These are phyloP conservation scores for Stegastes partitus DNA, from an alignment of 2,113 vertebrate genomes.

Conservation along the genomic window DNA sequence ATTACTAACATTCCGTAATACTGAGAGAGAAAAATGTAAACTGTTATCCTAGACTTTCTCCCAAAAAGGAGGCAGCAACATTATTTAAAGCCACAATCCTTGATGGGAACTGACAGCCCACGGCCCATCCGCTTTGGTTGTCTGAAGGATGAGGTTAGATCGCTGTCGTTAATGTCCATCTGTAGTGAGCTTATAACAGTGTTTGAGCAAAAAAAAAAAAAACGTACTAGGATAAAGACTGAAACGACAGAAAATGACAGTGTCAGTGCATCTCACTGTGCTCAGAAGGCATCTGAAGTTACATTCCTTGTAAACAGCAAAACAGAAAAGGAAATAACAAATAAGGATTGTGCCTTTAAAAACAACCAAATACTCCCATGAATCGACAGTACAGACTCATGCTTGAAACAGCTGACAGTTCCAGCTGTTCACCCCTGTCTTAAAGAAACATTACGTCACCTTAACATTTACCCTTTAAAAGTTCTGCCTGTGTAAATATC, in stretches of 20 bases:
- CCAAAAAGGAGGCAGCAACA: conserved; percentile 30
- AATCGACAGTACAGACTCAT: background rate
- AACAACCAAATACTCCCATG: conserved; percentile 29
- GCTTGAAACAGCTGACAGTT: background rate
- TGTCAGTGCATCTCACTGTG: conserved; percentile 65
- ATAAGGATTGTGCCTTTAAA: conserved; percentile 63
- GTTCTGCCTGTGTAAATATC: conserved; percentile 9
- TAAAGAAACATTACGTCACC: conserved; percentile 7
- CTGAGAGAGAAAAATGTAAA: conserved; percentile 63
- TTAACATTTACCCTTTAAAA: conserved; percentile 15
- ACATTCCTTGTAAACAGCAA: conserved; percentile 71
- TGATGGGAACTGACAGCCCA: conserved; percentile 18
- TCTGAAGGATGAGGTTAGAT: conserved; percentile 38
- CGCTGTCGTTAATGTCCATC: background rate
- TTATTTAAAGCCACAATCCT: conserved; percentile 64
- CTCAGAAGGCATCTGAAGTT: conserved; percentile 61
- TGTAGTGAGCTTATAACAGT: conserved; percentile 37
- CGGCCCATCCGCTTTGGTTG: conserved; percentile 48
- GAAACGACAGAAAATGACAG: conserved; percentile 34
- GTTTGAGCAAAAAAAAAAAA: conserved; percentile 19
- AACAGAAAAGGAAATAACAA: conserved; percentile 38
- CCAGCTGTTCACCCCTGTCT: conserved; percentile 14
- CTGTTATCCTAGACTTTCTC: conserved; percentile 7
- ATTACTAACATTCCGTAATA: conserved; percentile 48
- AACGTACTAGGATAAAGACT: conserved; percentile 7